Evolutionary conservation across 2,888 invertebrate genomes (phyloP).

Genomic region (Boloria euphrosyne): DNA sequence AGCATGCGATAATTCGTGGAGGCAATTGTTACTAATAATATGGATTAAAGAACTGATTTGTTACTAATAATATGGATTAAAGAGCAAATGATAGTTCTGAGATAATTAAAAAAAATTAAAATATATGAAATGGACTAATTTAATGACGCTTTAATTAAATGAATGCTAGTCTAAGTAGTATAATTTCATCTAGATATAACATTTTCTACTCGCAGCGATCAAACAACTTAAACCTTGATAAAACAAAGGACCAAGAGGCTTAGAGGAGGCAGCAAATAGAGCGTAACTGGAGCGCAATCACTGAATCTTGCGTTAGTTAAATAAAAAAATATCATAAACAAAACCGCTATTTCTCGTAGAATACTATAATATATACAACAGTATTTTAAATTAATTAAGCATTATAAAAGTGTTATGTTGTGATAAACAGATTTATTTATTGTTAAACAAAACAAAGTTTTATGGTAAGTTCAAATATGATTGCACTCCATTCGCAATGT

Average conservation of each 20-base stretch:
- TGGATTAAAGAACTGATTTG: background rate
- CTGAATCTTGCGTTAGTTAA: slow-evolving; percentile 42
- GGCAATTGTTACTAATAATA: background rate
- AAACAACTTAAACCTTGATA: slow-evolving; percentile 52
- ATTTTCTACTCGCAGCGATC: slow-evolving; percentile 33
- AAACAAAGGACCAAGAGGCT: slow-evolving; percentile 59
- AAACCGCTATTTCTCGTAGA: background rate
- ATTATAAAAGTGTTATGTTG: background rate
- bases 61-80: slow-evolving; percentile 2
- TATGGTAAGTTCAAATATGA: slow-evolving; percentile 9
- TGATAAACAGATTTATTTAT: no score
- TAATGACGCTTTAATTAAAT: slow-evolving; percentile 20
- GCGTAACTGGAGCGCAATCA: slow-evolving; percentile 63
- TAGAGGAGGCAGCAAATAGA: slow-evolving; percentile 57
- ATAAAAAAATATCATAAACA: background rate
- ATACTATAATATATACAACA: background rate
- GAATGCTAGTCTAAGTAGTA: slow-evolving; percentile 38
- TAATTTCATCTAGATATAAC: slow-evolving; percentile 43
- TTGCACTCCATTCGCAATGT: slow-evolving; percentile 50
- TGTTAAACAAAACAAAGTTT: no score
- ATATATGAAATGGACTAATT: slow-evolving; percentile 7
- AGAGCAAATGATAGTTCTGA: background rate
- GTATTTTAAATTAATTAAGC: slow-evolving; percentile 2
- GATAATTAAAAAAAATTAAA: slow-evolving; percentile 1
- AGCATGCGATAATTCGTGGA: slow-evolving; percentile 3